Conservation (phyloP, 2,797 vertebrate genomes). For the Molossus molossus region DNA sequence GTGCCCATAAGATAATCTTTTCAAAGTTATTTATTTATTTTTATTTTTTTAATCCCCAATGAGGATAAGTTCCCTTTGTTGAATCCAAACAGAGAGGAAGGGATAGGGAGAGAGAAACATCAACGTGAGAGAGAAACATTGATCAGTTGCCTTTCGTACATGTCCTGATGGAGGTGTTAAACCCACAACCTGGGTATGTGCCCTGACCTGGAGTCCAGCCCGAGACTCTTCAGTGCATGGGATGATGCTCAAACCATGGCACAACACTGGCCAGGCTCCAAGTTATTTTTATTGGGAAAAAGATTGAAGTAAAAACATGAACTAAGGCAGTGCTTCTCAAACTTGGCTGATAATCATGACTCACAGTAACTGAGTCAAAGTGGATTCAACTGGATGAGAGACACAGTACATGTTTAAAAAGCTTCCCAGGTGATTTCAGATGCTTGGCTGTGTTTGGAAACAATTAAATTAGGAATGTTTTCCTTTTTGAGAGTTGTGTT, state of each 20-base stretch:
- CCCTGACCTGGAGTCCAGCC: background rate
- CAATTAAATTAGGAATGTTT: background rate
- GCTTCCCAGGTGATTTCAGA: background rate
- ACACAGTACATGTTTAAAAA: background rate
- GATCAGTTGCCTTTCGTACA: background rate
- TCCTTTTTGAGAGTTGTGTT: conserved; percentile 38
- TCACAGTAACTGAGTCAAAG: background rate
- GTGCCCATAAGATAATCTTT: background rate
- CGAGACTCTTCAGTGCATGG: background rate
- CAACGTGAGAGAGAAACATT: background rate
- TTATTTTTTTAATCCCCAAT: too few relatives aligned
- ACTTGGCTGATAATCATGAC: background rate
- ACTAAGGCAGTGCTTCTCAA: background rate
- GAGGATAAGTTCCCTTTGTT: background rate
- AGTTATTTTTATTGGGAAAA: conserved; percentile 52
- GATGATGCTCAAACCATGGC: background rate
- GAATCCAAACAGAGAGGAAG: background rate
- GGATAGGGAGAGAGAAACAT: background rate
- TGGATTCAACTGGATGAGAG: conserved; percentile 3
- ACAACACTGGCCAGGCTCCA: background rate
- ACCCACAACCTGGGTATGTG: background rate
- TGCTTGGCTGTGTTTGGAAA: conserved; percentile 21
- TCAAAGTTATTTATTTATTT: background rate
- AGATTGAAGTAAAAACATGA: conserved; percentile 48
- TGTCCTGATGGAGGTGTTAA: background rate